Conservation (phyloP, 37 sponge, comb jelly and placozoan species). For the Cliona cf. orientalis region DNA sequence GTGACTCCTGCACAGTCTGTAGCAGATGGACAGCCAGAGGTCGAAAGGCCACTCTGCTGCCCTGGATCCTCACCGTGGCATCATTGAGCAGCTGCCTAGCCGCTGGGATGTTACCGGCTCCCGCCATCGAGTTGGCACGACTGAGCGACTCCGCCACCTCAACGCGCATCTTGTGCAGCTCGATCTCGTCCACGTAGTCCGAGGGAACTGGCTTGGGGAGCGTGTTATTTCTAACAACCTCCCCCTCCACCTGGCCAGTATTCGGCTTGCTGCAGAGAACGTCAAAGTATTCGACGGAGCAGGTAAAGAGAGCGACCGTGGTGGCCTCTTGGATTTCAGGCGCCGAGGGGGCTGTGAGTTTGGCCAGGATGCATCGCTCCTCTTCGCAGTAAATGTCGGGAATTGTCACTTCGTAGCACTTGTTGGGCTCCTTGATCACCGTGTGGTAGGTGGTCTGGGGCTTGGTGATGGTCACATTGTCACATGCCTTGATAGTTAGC, state of each 20-base stretch:
- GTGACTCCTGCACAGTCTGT: slow-evolving; percentile 64
- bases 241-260: slow-evolving; percentile 9
- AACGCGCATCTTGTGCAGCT: slow-evolving; percentile 64
- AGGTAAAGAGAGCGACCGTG: slow-evolving; percentile 41
- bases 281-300: slow-evolving; percentile 77
- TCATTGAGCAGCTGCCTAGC: slow-evolving; percentile 60
- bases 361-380: slow-evolving; percentile 81
- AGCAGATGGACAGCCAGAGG: slow-evolving; percentile 60
- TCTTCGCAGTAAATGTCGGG: slow-evolving; percentile 94
- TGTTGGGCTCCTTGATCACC: slow-evolving; percentile 12
- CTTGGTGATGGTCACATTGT: slow-evolving; percentile 11
- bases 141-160: slow-evolving; percentile 63
- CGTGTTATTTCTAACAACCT: slow-evolving; percentile 38
- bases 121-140: slow-evolving; percentile 66
- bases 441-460: slow-evolving; percentile 73
- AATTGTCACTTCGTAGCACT: slow-evolving; percentile 70
- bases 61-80: slow-evolving; percentile 18
- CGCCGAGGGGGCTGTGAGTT: slow-evolving; percentile 33
- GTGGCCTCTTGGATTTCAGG: slow-evolving; percentile 19
- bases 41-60: slow-evolving; percentile 10
- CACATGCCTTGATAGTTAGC: slow-evolving; percentile 58
- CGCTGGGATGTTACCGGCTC: slow-evolving; percentile 42
- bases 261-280: slow-evolving; percentile 41
- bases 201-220: slow-evolving; percentile 41
- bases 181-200: slow-evolving; percentile 40